A percentile compares a stretch with the other conserved stretches of the same genome.
Conservation (phyloP, 2,113 vertebrate genomes). For the Macquaria ambigua region DNA sequence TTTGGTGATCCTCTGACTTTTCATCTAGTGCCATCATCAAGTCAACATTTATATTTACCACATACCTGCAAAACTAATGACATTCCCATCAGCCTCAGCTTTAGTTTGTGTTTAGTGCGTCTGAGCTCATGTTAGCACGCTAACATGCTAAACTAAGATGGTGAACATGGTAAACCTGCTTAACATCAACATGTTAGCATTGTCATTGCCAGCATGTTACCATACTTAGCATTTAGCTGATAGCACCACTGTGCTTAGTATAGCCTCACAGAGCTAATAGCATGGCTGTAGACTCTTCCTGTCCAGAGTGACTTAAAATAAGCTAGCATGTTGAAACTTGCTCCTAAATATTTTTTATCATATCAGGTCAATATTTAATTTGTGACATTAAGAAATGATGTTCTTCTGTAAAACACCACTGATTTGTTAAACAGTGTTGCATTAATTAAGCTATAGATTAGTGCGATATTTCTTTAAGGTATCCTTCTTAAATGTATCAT, state of each 20-base stretch:
- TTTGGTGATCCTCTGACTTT: too few relatives aligned
- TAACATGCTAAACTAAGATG: too few relatives aligned
- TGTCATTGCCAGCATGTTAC: neutral
- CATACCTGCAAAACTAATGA: neutral
- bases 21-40: neutral
- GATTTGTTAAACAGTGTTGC: neutral
- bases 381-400: neutral
- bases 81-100: neutral
- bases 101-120: too few relatives aligned
- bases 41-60: neutral
- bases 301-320: neutral
- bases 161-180: neutral
- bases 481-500: too few relatives aligned
- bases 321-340: too few relatives aligned
- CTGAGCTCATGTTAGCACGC: too few relatives aligned
- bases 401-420: neutral
- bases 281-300: neutral
- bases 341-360: neutral
- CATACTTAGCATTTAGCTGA: neutral
- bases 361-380: neutral
- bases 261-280: neutral
- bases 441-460: neutral
- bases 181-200: neutral
- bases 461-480: too few relatives aligned
- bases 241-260: too few relatives aligned